A percentile compares a stretch with the other conserved stretches of the same genome.
Conservation (phyloP, 2,797 vertebrate genomes). For the Anabas testudineus region DNA sequence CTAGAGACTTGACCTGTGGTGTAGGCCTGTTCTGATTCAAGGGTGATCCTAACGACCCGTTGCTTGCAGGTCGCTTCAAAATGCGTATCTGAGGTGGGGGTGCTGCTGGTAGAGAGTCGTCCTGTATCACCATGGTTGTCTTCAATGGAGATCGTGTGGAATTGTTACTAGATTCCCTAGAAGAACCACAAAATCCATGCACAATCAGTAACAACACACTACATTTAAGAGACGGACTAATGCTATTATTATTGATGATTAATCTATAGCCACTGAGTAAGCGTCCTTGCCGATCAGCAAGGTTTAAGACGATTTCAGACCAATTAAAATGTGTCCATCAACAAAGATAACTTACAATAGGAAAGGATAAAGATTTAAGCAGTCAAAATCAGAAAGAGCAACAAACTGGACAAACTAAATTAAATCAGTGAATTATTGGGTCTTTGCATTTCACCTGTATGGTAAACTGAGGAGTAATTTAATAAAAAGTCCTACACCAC, state of each 20-base stretch:
- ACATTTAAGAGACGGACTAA: neutral
- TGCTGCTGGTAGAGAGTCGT: slow-evolving; percentile 90
- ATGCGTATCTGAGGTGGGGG: slow-evolving; percentile 97
- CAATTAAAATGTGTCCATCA: neutral
- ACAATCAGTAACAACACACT: slow-evolving; percentile 19
- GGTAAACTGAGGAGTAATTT: neutral
- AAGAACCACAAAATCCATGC: slow-evolving; percentile 1
- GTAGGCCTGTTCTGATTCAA: slow-evolving; percentile 87
- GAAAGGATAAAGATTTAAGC: neutral
- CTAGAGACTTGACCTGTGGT: slow-evolving; percentile 94
- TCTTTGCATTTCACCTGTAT: neutral
- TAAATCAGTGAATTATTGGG: neutral
- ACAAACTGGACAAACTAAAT: neutral
- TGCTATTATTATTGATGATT: neutral
- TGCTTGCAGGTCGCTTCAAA: slow-evolving; percentile 94
- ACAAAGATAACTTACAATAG: neutral
- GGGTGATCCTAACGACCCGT: slow-evolving; percentile 89
- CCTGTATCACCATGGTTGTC: slow-evolving; percentile 95
- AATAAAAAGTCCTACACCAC: neutral
- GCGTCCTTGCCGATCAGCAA: too few species aligned
- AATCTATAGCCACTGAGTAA: neutral
- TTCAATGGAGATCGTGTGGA: slow-evolving; percentile 86
- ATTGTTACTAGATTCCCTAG: slow-evolving; percentile 87
- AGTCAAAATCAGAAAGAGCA: neutral
- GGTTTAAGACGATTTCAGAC: too few species aligned